Conservation (phyloP, 2,113 vertebrate genomes). For the Rhea americana region DNA sequence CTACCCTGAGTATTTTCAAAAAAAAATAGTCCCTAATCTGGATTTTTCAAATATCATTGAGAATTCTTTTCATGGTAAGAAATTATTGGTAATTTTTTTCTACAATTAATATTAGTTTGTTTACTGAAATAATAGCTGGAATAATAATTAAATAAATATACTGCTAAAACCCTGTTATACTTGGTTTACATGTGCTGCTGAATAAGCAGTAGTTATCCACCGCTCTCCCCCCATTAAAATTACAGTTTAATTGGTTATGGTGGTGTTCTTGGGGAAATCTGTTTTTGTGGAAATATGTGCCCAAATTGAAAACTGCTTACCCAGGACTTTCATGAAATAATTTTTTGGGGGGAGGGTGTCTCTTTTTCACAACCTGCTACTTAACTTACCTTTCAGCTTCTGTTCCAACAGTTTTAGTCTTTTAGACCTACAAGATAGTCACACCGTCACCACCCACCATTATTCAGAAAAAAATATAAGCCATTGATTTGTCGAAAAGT, state of each 20-base stretch:
- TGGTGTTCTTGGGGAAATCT: not conserved
- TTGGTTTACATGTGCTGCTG: not conserved
- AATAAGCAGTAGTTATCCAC: not conserved
- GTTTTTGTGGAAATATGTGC: not conserved
- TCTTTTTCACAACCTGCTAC: not conserved
- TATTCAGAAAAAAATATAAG: conserved; percentile 11
- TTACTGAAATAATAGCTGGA: not conserved
- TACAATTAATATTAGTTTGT: not conserved
- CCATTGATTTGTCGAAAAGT: conserved; percentile 20
- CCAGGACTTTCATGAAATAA: not conserved
- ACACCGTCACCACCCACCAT: not conserved
- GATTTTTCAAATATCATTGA: not conserved
- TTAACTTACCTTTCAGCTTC: not conserved
- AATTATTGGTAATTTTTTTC: not conserved
- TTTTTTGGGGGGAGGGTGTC: no score
- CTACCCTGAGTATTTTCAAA: not conserved
- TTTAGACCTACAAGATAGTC: not conserved
- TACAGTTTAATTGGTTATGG: not conserved
- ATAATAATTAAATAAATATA: not conserved
- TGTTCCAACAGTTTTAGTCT: not conserved
- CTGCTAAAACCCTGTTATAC: not conserved
- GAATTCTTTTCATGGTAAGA: not conserved
- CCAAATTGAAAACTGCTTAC: not conserved
- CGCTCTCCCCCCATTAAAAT: not conserved
- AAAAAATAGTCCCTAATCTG: not conserved